Evolutionary conservation across 2,113 vertebrate species (phyloP).

Genomic region (Phaethon lepturus): DNA sequence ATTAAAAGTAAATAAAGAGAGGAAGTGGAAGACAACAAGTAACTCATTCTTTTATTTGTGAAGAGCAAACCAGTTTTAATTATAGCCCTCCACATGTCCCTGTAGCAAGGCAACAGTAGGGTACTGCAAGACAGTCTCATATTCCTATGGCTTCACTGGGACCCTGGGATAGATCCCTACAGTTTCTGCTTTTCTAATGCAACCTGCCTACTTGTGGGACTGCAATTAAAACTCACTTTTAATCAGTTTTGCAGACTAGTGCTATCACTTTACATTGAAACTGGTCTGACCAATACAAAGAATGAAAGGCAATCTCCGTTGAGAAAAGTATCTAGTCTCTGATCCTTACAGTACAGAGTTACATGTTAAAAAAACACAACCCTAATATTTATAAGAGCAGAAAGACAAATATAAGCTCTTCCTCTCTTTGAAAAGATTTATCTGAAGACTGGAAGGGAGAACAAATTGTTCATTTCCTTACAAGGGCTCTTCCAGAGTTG

Average conservation of each 20-base stretch:
- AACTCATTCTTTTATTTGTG: not conserved
- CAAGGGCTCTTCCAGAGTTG: not conserved
- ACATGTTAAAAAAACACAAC: not conserved
- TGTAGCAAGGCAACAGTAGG: fast-evolving
- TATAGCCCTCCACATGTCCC: not conserved
- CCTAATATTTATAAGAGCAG: not conserved
- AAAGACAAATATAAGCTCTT: not conserved
- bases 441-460: not conserved
- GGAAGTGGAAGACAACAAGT: not conserved
- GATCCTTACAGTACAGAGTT: not conserved
- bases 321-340: not conserved
- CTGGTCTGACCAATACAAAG: not conserved
- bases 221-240: not conserved
- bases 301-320: not conserved
- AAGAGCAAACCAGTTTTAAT: not conserved
- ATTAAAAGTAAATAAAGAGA: not conserved
- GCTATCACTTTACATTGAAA: not conserved
- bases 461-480: not conserved
- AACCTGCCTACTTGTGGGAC: not conserved
- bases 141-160: not conserved
- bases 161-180: too few species aligned
- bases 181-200: not conserved
- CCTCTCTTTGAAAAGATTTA: not conserved
- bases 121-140: not conserved
- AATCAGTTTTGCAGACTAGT: not conserved